These are phyloP conservation scores for Proterorhinus semilunaris DNA, from an alignment of 2,113 vertebrate genomes.

Conservation along the genomic window DNA sequence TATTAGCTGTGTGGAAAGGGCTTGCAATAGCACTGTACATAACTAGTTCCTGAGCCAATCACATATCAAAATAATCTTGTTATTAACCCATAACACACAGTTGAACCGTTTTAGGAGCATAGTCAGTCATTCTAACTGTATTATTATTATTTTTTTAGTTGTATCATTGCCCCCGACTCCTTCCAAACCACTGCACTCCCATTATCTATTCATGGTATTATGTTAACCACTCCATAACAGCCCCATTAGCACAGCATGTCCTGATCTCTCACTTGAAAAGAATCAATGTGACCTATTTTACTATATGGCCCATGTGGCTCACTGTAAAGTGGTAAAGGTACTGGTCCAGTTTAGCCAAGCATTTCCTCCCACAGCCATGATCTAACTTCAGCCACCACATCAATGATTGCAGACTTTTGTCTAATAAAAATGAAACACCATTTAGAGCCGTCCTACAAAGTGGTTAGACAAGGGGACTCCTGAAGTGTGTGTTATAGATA, in stretches of 20 bases:
- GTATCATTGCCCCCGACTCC: neutral
- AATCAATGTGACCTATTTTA: slow-evolving; percentile 45
- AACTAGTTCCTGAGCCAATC: neutral
- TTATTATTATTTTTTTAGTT: neutral
- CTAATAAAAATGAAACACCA: neutral
- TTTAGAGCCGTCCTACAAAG: too few species aligned
- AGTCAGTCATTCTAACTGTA: neutral
- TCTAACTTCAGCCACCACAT: slow-evolving; percentile 22
- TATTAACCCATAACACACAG: neutral
- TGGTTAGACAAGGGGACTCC: too few species aligned
- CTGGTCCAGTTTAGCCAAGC: slow-evolving; percentile 31
- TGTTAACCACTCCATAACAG: neutral
- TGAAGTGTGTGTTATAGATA: too few species aligned
- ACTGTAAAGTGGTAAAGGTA: slow-evolving; percentile 28
- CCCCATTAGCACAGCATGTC: neutral
- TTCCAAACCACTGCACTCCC: neutral
- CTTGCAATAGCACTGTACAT: neutral
- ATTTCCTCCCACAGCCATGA: slow-evolving; percentile 37
- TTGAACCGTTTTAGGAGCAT: neutral
- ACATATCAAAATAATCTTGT: slow-evolving; percentile 5
- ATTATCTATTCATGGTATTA: neutral
- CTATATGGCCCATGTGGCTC: slow-evolving; percentile 41
- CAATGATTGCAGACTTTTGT: neutral
- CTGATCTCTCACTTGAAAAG: slow-evolving; percentile 3
- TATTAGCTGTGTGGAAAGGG: too few species aligned